phyloP scores from a whole-genome alignment of 2,888 invertebrate genomes.

The Celastrina argiolus region DNA sequence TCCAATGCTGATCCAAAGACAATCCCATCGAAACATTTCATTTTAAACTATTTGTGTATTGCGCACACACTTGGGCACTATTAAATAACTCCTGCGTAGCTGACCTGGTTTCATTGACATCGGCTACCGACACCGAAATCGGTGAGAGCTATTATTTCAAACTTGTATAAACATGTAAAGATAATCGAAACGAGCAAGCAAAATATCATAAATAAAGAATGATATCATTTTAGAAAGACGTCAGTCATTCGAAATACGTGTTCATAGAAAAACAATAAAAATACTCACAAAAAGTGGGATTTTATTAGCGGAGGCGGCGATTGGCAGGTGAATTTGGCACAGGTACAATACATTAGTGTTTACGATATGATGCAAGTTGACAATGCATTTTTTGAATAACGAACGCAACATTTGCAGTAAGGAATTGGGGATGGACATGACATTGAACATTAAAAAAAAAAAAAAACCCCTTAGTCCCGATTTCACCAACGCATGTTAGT shows the following conservation, averaged over 20 bases:
- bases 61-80: no score
- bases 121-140: no score
- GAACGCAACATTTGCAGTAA: background rate
- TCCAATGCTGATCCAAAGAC: no score
- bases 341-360: slow-evolving; percentile 41
- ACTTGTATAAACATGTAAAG: background rate
- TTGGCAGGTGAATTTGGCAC: slow-evolving; percentile 62
- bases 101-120: no score
- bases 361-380: slow-evolving; percentile 30
- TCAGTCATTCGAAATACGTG: background rate
- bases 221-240: background rate
- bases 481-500: no score
- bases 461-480: no score
- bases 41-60: no score
- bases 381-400: slow-evolving; percentile 27
- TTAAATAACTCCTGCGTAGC: no score
- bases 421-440: no score
- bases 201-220: background rate
- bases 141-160: no score
- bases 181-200: background rate
- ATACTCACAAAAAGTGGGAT: slow-evolving; percentile 30
- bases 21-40: no score
- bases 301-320: slow-evolving; percentile 42
- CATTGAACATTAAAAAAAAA: no score
- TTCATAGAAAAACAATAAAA: slow-evolving; percentile 34